These are phyloP conservation scores for Pungitius pungitius DNA, from an alignment of 2,113 vertebrate species.

Conservation along the genomic window DNA sequence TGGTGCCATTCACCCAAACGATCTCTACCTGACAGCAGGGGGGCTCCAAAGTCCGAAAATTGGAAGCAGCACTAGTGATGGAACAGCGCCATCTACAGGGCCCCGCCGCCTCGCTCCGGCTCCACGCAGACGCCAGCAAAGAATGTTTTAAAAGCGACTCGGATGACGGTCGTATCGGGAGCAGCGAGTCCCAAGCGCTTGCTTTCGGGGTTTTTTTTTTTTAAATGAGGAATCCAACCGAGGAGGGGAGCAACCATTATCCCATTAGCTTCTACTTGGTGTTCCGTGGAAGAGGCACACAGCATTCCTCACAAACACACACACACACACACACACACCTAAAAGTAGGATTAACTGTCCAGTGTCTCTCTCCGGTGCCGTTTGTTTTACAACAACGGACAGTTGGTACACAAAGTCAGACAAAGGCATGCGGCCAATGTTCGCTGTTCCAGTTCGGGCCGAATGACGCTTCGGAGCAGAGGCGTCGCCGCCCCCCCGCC, in stretches of 20 bases:
- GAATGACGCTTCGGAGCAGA: slow-evolving; percentile 36
- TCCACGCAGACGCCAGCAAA: too few relatives aligned
- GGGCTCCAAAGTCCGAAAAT: background rate
- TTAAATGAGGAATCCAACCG: slow-evolving; percentile 7
- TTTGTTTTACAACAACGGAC: slow-evolving; percentile 41
- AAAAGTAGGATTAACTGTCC: slow-evolving; percentile 32
- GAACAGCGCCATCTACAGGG: slow-evolving; percentile 77
- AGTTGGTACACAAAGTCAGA: slow-evolving; percentile 31
- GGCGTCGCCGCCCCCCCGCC: background rate
- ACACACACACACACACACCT: background rate
- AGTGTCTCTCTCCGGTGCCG: slow-evolving; percentile 56
- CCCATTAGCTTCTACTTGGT: slow-evolving; percentile 80
- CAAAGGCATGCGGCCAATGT: slow-evolving; percentile 30
- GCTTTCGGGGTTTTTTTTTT: too few relatives aligned
- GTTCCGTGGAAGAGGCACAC: slow-evolving; percentile 56
- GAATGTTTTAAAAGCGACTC: background rate
- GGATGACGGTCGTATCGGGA: background rate
- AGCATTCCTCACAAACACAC: slow-evolving; percentile 44
- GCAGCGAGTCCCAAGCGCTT: background rate
- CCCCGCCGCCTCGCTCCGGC: too few relatives aligned
- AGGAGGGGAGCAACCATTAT: slow-evolving; percentile 95
- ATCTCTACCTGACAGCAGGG: slow-evolving; percentile 16
- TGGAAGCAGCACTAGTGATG: slow-evolving; percentile 29
- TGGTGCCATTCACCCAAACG: slow-evolving; percentile 60
- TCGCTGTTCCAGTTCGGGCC: slow-evolving; percentile 33